Conservation (phyloP, 2,888 invertebrate species). For the Pheosia gnoma region DNA sequence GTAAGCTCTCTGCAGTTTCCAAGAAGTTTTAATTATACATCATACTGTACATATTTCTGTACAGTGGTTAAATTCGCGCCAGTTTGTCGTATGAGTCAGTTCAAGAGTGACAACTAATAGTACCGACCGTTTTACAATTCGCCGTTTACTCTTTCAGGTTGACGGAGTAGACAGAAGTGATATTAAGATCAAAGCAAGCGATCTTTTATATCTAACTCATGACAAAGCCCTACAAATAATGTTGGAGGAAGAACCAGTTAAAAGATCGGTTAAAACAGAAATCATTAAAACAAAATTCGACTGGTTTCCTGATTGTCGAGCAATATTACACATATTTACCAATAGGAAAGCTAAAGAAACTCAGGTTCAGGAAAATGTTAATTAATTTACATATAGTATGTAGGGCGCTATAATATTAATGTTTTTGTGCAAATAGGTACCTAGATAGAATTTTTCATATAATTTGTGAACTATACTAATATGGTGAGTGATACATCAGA, state of each 20-base stretch:
- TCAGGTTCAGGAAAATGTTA: constrained; percentile 21
- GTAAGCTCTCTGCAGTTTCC: too few species aligned
- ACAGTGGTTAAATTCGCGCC: too few species aligned
- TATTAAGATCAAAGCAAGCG: constrained; percentile 64
- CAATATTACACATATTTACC: constrained; percentile 70
- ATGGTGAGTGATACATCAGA: too few species aligned
- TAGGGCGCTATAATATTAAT: not conserved
- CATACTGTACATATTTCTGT: too few species aligned
- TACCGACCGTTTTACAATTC: not conserved
- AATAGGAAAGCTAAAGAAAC: constrained; percentile 46
- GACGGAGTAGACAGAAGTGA: constrained; percentile 75
- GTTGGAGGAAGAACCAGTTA: constrained; percentile 60
- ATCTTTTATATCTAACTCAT: constrained; percentile 58
- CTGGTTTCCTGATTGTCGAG: constrained; percentile 71
- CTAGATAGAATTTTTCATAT: too few species aligned
- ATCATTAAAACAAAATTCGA: constrained; percentile 67
- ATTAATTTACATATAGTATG: not conserved
- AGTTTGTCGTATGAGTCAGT: too few species aligned
- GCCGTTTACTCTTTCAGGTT: constrained; percentile 65
- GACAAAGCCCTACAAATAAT: constrained; percentile 67
- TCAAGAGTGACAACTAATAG: too few species aligned
- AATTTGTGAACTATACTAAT: too few species aligned
- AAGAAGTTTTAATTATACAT: too few species aligned
- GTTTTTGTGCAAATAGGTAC: not conserved
- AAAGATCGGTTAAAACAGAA: constrained; percentile 57